Conservation (phyloP, 2,888 invertebrate genomes). For the Gymnoscelis rufifasciata region DNA sequence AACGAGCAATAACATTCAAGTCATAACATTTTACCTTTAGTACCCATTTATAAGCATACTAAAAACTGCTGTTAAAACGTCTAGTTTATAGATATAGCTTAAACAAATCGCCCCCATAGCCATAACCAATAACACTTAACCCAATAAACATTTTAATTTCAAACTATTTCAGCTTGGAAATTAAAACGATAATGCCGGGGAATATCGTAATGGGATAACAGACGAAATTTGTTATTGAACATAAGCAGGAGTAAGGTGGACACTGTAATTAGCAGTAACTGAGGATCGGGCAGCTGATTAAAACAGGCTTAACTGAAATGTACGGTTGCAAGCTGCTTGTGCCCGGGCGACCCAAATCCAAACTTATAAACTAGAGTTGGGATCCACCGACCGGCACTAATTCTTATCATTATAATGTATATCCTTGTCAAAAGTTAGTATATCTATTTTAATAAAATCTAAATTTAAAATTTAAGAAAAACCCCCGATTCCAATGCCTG, state of each 20-base stretch:
- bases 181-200: slow-evolving; percentile 50
- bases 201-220: slow-evolving; percentile 69
- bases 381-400: not conserved
- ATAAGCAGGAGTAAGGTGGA: slow-evolving; percentile 64
- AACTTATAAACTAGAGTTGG: slow-evolving; percentile 29
- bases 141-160: slow-evolving; percentile 14
- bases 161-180: slow-evolving; percentile 27
- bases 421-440: no score
- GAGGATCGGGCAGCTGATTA: slow-evolving; percentile 59
- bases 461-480: no score
- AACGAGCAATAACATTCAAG: no score
- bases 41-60: not conserved
- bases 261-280: slow-evolving; percentile 73
- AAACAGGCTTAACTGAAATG: slow-evolving; percentile 59
- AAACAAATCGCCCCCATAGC: not conserved
- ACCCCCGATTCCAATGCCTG: no score
- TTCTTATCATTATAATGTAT: no score
- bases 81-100: not conserved
- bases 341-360: slow-evolving; percentile 39
- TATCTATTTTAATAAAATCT: no score
- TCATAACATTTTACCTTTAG: no score
- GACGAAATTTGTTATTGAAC: slow-evolving; percentile 68
- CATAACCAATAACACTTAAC: slow-evolving; percentile 13
- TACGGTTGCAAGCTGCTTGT: slow-evolving; percentile 27
- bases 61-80: not conserved